Base-by-base conservation (phyloP, 1,140 invertebrate species). In the Bombus difficillimus region DNA sequence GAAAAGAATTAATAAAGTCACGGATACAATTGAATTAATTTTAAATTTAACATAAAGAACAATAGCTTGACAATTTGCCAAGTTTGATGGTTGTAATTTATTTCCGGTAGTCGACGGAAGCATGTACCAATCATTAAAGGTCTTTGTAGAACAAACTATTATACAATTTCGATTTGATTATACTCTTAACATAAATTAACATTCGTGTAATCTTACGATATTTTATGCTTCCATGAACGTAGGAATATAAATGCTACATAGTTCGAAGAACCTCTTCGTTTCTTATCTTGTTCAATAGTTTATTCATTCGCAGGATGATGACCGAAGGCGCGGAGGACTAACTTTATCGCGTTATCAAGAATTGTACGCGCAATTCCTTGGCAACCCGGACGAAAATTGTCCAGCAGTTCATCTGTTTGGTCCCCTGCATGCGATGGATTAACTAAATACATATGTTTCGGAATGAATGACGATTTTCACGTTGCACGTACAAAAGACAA, bases 301-400 rank as follows among this genome's bases (percentile, higher is more conserved):
- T 59, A 57, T 69, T 66, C 83, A 66, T 87, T 96, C 95, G 34
- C 92, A 98, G 97, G 97, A 98, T 88, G 97, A 98, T 77, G 98
- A 98, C 94, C 96, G 97, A 92, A 96, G 96, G 95, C 96, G 96
- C 89, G 97, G 97, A 53, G 98, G 98, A 39, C 94, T 98, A 25
- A 97, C 96, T 10, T 92, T 98, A 68, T 96, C 97, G 1, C 96
- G 97, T 91, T 98, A 98, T 92, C 97, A 98, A 94, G 97, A 98
- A 93, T 95, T 98, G 0, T 98, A 98, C 91, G 97, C 97, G 0
- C 96, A 97, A 94, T 98, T 97, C 95, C 96, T 98, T 68, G 97
- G 97, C 34, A 97, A 98, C 94, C 96, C 97, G 25, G 97, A 97
- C 81, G 96, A 97, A 92, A 97, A 96, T 86, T 96, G 96, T 89